A percentile compares a stretch with the other conserved stretches of the same genome.
These are phyloP conservation scores for Drosophila tristis DNA, from an alignment of 1,140 invertebrate genomes.

Conservation along the genomic window DNA sequence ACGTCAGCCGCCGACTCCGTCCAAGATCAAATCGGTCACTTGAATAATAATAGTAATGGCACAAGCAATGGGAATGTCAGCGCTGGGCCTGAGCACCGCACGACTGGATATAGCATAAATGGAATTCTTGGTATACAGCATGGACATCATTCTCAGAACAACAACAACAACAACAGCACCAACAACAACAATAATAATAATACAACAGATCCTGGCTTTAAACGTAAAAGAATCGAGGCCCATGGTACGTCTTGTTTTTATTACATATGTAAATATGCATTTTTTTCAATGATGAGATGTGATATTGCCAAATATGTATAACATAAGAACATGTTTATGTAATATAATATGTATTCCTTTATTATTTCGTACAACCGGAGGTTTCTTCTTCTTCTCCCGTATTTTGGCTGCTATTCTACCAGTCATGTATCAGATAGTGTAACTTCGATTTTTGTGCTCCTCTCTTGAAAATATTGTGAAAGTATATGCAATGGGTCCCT, in stretches of 20 bases:
- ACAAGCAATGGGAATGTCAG: constrained; percentile 35
- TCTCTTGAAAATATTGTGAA: no score
- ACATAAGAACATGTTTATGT: no score
- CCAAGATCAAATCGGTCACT: constrained; percentile 40
- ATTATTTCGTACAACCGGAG: no score
- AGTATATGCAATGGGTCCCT: no score
- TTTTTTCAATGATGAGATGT: not conserved
- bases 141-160: constrained; percentile 71
- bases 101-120: constrained; percentile 94
- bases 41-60: constrained; percentile 83
- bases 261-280: not conserved
- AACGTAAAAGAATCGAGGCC: constrained; percentile 89
- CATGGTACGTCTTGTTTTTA: constrained; percentile 85
- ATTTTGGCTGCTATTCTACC: no score
- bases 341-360: no score
- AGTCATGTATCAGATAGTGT: no score
- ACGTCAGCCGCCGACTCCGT: constrained; percentile 29
- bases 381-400: no score
- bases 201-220: constrained; percentile 76
- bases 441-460: no score
- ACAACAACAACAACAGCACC: constrained; percentile 85
- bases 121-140: constrained; percentile 96
- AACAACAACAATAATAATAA: constrained; percentile 44
- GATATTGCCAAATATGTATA: no score
- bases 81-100: constrained; percentile 84